phyloP scores from a whole-genome alignment of 2,888 invertebrate species.

The Syrphus vitripennis region DNA sequence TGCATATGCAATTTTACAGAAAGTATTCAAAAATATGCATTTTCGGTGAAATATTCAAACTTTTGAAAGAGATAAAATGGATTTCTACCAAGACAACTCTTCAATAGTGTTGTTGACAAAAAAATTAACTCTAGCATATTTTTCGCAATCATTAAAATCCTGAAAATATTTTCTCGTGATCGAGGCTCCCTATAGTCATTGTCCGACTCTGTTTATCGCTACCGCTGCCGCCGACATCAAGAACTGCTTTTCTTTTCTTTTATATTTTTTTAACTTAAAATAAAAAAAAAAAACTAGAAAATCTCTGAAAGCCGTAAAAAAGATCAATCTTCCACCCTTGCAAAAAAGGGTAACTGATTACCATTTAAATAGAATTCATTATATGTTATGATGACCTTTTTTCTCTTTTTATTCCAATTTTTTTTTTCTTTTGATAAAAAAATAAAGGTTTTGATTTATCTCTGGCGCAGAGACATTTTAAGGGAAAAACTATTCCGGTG shows the following conservation, averaged over 20 bases:
- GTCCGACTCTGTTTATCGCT: background rate
- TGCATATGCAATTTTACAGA: no score
- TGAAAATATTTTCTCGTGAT: no score
- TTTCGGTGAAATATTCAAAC: no score
- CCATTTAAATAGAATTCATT: conserved; percentile 72
- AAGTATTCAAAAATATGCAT: no score
- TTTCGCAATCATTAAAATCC: no score
- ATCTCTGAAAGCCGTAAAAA: conserved; percentile 68
- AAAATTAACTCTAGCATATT: no score
- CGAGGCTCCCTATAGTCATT: no score
- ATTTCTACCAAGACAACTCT: no score
- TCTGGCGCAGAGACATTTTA: conserved; percentile 64
- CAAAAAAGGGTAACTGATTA: conserved; percentile 72
- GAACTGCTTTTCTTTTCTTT: conserved; percentile 16
- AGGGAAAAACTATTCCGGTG: conserved; percentile 64
- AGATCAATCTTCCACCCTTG: conserved; percentile 64
- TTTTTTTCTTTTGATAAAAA: conserved; percentile 33
- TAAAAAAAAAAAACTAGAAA: conserved; percentile 44
- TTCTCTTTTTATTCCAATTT: background rate
- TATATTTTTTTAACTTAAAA: conserved; percentile 5
- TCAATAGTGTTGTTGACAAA: no score
- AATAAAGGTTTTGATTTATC: conserved; percentile 64
- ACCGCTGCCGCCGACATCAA: background rate
- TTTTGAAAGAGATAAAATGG: no score
- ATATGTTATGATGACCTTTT: conserved; percentile 60